phyloP scores from a whole-genome alignment of 1,140 invertebrate genomes.

The Drosophila simulans region DNA sequence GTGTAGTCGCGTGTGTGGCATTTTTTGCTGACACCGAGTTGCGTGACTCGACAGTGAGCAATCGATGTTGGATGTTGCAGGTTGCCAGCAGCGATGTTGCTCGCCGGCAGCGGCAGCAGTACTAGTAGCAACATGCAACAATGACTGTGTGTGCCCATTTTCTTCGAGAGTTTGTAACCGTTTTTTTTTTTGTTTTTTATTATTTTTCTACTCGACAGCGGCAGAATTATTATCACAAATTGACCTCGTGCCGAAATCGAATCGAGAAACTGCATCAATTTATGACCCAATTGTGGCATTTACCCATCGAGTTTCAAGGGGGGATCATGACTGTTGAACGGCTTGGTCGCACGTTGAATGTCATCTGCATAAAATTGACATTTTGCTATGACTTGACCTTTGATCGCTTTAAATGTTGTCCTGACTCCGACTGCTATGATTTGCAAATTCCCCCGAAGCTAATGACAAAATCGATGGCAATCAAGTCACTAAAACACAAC shows the following conservation, averaged over 20 bases:
- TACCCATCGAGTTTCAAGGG: background rate
- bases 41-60: conserved; percentile 34
- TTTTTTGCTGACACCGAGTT: conserved; percentile 37
- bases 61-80: conserved; percentile 36
- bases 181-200: conserved; percentile 19
- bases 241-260: conserved; percentile 59
- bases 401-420: conserved; percentile 32
- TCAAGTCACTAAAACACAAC: conserved; percentile 13
- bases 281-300: conserved; percentile 59
- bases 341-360: conserved; percentile 19
- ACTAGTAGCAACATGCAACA: conserved; percentile 41
- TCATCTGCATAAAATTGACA: conserved; percentile 32
- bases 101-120: background rate
- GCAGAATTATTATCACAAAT: conserved; percentile 63
- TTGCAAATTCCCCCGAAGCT: conserved; percentile 15
- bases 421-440: background rate
- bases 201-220: conserved; percentile 18
- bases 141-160: conserved; percentile 43
- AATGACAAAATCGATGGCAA: conserved; percentile 53
- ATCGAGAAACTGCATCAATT: conserved; percentile 48
- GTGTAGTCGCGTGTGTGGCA: conserved; percentile 30
- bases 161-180: conserved; percentile 32
- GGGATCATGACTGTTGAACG: conserved; percentile 20
- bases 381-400: conserved; percentile 33
- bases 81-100: conserved; percentile 13